Base-by-base conservation (phyloP, 2,888 invertebrate species). In the Hirtodrosophila cameraria region DNA sequence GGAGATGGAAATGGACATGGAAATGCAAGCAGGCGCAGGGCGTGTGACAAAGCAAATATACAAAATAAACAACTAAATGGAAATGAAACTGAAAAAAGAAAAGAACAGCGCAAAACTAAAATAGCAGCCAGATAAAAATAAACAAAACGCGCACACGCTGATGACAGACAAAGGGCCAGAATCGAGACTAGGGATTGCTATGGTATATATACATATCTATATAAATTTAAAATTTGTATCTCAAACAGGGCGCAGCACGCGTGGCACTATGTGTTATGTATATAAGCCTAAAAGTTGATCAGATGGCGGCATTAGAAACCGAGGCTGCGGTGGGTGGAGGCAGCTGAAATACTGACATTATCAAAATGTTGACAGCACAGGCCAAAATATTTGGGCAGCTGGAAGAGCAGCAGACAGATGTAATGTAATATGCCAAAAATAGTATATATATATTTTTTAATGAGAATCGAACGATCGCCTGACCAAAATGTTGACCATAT, bases 311-410 rank as follows among this genome's bases (percentile, higher is more conserved):
- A 20, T 52, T 38, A 16, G 33, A 27, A 12, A 20, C 12, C 23
- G 36, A 48, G 18, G 28, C 48, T 57, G 46, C 12, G 13, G 12
- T 9, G 0, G 39, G 11, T 48, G n/a, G 18, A 25, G 25, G 41
- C 68, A 69, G 69, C 69, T 68, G 69, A 18, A 54, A 50, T 45
- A 33, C 20, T 39, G 58, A 31, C 41, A 48, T 36, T 48, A 57
- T 16, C 3, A 16, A 18, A 41, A 13, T 23, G 49, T 23, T 69
- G 78, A 68, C 79, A 70, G 61, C 59, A 46, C 42, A 50, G 45
- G 66, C 20, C 71, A 64, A 57, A 81, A 83, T 81, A 83, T 81
- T 81, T 81, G 70, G 77, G 73, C 81, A 81, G 81, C 81, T 81
- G 75, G 31, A 7, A 1, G 30, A 18, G 50, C 25, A 20, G 53